phyloP scores from a whole-genome alignment of 1,140 invertebrate genomes.

The Caenorhabditis inopinata region DNA sequence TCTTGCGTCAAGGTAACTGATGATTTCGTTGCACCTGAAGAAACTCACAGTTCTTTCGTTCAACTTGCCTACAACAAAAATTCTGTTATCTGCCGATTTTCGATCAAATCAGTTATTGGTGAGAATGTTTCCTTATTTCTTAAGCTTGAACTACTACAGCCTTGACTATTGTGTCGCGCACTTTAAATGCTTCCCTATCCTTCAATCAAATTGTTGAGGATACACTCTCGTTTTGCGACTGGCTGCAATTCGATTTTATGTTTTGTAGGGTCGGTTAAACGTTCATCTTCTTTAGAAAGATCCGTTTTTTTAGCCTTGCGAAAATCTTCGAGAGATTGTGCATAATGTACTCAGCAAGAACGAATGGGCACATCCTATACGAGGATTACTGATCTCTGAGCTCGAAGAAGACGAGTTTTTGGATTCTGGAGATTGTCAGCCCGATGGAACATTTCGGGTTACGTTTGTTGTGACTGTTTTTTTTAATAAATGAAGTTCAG shows the following conservation, averaged over 20 bases:
- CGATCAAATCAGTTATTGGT: slow-evolving; percentile 36
- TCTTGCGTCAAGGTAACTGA: slow-evolving; percentile 2
- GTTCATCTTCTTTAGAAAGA: neutral
- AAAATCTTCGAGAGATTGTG: slow-evolving; percentile 33
- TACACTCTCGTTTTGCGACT: slow-evolving; percentile 41
- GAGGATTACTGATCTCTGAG: neutral
- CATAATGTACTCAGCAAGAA: slow-evolving; percentile 29
- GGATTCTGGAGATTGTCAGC: neutral
- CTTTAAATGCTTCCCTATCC: neutral
- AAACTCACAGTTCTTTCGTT: slow-evolving; percentile 14
- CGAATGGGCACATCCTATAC: neutral
- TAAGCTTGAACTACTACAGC: neutral
- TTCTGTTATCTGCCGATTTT: slow-evolving; percentile 7
- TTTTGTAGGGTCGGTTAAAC: slow-evolving; percentile 43
- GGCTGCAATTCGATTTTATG: slow-evolving; percentile 46
- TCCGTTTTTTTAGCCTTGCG: slow-evolving; percentile 20
- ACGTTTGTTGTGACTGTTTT: neutral
- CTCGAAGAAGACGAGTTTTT: slow-evolving; percentile 1
- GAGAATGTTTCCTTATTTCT: neutral
- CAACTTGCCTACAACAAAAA: slow-evolving; percentile 36
- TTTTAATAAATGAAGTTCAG: neutral
- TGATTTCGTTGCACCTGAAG: neutral
- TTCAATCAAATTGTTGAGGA: slow-evolving; percentile 36
- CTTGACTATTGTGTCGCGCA: slow-evolving; percentile 13
- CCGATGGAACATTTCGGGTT: neutral